A percentile compares a stretch with the other conserved stretches of the same genome.
Evolutionary conservation across 2,888 invertebrate genomes (phyloP).

Genomic region (Molorchus minor): DNA sequence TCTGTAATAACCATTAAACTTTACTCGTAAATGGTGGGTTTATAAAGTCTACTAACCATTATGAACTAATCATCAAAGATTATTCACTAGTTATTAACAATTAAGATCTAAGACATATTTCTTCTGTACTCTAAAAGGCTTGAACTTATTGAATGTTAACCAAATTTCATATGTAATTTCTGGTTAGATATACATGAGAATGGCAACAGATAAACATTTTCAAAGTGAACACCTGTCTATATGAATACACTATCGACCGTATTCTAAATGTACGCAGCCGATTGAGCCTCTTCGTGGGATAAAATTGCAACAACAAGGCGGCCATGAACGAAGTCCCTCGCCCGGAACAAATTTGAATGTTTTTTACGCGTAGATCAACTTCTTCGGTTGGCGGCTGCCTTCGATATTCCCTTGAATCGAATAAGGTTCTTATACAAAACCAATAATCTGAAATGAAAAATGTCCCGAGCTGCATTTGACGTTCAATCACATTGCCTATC

Average conservation of each 20-base stretch:
- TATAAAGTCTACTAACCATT: too few relatives aligned
- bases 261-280: not conserved
- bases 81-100: too few relatives aligned
- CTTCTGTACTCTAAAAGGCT: too few relatives aligned
- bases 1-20: too few relatives aligned
- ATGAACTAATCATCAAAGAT: too few relatives aligned
- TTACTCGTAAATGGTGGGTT: too few relatives aligned
- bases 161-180: too few relatives aligned
- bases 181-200: too few relatives aligned
- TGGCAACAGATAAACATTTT: too few relatives aligned
- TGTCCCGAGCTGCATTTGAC: conserved; percentile 49
- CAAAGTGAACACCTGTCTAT: too few relatives aligned
- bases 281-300: conserved; percentile 7
- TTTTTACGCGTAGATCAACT: conserved; percentile 44
- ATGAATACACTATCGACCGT: not conserved
- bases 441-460: conserved; percentile 54
- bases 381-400: conserved; percentile 21
- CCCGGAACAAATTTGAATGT: conserved; percentile 56
- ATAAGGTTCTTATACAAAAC: conserved; percentile 48
- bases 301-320: conserved; percentile 39
- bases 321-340: conserved; percentile 55
- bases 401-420: conserved; percentile 33
- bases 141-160: too few relatives aligned
- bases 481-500: conserved; percentile 46
- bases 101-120: too few relatives aligned